Conservation (phyloP, 1,140 invertebrate species). For the Cylas formicarius region DNA sequence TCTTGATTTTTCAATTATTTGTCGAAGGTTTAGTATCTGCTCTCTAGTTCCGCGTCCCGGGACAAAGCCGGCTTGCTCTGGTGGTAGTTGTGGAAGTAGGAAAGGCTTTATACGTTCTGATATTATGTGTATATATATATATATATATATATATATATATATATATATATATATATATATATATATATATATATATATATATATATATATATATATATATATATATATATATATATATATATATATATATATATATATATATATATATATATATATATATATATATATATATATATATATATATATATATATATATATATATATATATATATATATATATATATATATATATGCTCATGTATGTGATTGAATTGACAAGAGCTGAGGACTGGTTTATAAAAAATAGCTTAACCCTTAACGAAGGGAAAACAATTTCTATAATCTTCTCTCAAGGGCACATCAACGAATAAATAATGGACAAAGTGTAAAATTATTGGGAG, state of each 20-base stretch:
- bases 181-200: slow-evolving; percentile 8
- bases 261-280: slow-evolving; percentile 10
- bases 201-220: slow-evolving; percentile 12
- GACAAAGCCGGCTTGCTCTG: neutral
- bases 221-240: slow-evolving; percentile 12
- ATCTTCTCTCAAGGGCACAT: too few relatives aligned
- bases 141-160: slow-evolving; percentile 12
- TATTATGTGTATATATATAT: slow-evolving; percentile 6
- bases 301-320: slow-evolving; percentile 3
- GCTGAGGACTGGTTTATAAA: slow-evolving; percentile 2
- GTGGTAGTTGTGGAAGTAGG: too few relatives aligned
- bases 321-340: slow-evolving; percentile 9
- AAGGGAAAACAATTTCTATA: too few relatives aligned
- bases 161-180: slow-evolving; percentile 8
- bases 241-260: slow-evolving; percentile 12
- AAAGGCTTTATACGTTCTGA: too few relatives aligned
- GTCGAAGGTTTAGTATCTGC: neutral
- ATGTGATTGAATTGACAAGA: slow-evolving; percentile 4
- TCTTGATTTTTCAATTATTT: neutral
- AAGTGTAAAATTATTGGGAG: too few relatives aligned
- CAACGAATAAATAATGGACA: too few relatives aligned
- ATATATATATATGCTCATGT: slow-evolving; percentile 8
- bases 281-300: slow-evolving; percentile 11
- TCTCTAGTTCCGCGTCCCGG: neutral
- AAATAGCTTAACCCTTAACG: neutral